phyloP scores from a whole-genome alignment of 2,797 vertebrate genomes.

The Spea hammondii region DNA sequence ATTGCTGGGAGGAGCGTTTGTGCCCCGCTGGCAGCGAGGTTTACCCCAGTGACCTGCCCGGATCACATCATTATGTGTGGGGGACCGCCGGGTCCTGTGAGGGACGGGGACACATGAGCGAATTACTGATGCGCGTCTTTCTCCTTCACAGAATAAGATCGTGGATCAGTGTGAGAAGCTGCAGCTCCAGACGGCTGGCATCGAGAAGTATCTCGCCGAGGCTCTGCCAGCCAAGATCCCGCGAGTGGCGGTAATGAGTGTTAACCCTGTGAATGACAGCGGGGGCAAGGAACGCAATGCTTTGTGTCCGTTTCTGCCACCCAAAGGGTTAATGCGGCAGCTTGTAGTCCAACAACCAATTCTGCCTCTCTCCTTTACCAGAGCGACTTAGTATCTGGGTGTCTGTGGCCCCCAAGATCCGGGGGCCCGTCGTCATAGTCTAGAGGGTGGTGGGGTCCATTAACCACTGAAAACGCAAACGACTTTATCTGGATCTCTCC shows the following conservation, averaged over 20 bases:
- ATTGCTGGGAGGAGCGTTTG: background rate
- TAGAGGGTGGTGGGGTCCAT: too few relatives aligned
- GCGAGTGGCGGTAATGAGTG: constrained; percentile 73
- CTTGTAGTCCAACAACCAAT: too few relatives aligned
- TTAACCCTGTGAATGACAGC: background rate
- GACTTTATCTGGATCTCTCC: too few relatives aligned
- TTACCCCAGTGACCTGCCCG: background rate
- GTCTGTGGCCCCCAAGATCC: too few relatives aligned
- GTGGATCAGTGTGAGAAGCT: constrained; percentile 91
- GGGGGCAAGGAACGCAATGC: too few relatives aligned
- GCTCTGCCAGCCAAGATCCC: constrained; percentile 80
- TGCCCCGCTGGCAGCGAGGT: background rate
- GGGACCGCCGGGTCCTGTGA: background rate
- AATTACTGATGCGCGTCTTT: background rate
- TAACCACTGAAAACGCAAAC: too few relatives aligned
- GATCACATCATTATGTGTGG: background rate
- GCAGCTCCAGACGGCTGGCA: constrained; percentile 83
- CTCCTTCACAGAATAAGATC: constrained; percentile 79
- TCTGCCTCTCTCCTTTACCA: too few relatives aligned
- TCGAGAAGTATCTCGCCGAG: constrained; percentile 77
- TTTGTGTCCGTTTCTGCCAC: too few relatives aligned
- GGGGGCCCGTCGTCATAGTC: too few relatives aligned
- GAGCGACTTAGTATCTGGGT: too few relatives aligned
- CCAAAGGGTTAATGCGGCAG: too few relatives aligned
- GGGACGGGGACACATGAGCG: background rate